Evolutionary conservation across 2,113 vertebrate species (phyloP), one percentile per base, ranked within the genome.

Genomic region (Aldabrachelys gigantea): DNA sequence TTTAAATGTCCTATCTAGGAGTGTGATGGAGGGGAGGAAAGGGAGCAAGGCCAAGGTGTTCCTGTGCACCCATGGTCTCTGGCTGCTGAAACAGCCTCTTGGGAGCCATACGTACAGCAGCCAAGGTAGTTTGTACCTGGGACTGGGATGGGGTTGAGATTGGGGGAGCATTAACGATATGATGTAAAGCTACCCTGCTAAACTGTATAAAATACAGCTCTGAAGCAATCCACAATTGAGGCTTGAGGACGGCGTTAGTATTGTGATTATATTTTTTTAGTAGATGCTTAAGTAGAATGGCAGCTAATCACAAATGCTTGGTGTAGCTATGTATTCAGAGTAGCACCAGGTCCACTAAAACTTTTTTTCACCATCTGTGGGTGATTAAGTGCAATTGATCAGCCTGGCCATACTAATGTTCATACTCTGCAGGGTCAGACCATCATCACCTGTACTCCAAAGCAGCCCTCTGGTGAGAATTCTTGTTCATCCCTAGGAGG

Each of bases 271-370:
- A 19, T 69, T 69, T 96, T 96, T 97, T 96, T 96, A 96, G 97
- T 93, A 75, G 87, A 88, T 85, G 85, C 96, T 88, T 92, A 95
- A 96, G 96, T 96, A 97, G 96, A 95, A 95, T 86, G 89, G 94
- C 96, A 97, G 96, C 96, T 97, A 96, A 95, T 92, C 89, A 95
- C 57, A 44, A 89, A 96, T 89, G 91, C 91, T 94, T 84, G 92
- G 94, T 94, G 84, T 25, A 84, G 88, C 35, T 95, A 72, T 88
- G 83, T 96, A 91, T 92, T 82, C 93, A 90, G 91, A 95, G 89
- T 57, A 93, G 95, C 89, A 87, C 89, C 94, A 95, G 93, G 95
- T 95, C 35, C n/a, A 72, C 65, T 21, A 2, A 72, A 72, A 72
- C 65, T 69, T 69, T 69, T 29, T n/a, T 69, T 69, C 65, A 69